phyloP scores from a whole-genome alignment of 1,140 invertebrate species.

The Thaumetopoea pityocampa region DNA sequence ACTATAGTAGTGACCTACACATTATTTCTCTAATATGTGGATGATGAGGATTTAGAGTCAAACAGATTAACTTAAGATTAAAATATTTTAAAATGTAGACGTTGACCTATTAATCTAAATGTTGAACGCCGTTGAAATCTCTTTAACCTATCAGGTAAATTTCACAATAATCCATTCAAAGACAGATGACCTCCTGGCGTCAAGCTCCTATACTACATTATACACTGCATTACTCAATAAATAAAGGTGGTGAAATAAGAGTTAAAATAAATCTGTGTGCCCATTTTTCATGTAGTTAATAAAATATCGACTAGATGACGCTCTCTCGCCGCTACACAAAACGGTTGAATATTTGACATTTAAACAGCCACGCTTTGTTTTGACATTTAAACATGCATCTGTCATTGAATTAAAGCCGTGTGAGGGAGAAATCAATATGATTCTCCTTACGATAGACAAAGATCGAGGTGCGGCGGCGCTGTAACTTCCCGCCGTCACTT shows the following conservation, averaged over 20 bases:
- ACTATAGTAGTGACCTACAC: too few species aligned
- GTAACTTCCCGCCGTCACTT: slow-evolving; percentile 66
- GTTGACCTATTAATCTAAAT: too few species aligned
- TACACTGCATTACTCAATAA: slow-evolving; percentile 10
- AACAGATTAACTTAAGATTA: too few species aligned
- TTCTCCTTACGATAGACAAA: slow-evolving; percentile 24
- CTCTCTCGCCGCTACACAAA: slow-evolving; percentile 33
- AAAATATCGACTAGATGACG: slow-evolving; percentile 35
- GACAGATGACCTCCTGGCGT: not conserved
- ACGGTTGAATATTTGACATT: slow-evolving; percentile 59
- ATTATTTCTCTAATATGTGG: too few species aligned
- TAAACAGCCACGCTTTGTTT: slow-evolving; percentile 69
- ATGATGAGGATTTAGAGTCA: too few species aligned
- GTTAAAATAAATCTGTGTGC: slow-evolving; percentile 17
- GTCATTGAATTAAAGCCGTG: slow-evolving; percentile 50
- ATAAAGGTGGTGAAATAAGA: slow-evolving; percentile 10
- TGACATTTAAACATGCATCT: slow-evolving; percentile 55
- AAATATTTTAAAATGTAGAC: too few species aligned
- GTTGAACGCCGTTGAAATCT: too few species aligned
- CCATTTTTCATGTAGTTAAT: slow-evolving; percentile 13
- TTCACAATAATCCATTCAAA: too few species aligned
- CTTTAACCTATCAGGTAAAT: too few species aligned
- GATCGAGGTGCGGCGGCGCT: slow-evolving; percentile 62
- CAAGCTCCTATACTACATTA: not conserved
- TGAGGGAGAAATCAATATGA: slow-evolving; percentile 31